Evolutionary conservation across 2,113 vertebrate genomes (phyloP).

Genomic region (Brienomyrus longianalis): DNA sequence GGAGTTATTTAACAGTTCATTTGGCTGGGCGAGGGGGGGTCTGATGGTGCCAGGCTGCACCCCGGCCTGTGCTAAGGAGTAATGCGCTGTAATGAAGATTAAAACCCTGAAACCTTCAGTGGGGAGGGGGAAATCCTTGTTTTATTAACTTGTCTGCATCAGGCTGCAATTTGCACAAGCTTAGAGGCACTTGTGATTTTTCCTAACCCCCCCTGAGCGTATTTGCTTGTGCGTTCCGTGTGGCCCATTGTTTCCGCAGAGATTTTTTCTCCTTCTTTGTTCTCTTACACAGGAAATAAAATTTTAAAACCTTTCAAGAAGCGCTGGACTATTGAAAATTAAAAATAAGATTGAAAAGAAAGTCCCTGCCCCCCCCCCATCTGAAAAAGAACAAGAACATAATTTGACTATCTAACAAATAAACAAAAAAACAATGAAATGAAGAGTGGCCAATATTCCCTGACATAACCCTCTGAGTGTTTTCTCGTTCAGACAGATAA

Average conservation of each 20-base stretch:
- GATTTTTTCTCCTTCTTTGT: not conserved
- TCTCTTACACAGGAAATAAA: slow-evolving; percentile 13
- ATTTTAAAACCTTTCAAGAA: not conserved
- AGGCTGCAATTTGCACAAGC: slow-evolving; percentile 51
- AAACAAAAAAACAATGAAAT: not conserved
- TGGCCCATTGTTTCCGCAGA: slow-evolving; percentile 27
- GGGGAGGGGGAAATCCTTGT: slow-evolving; percentile 61
- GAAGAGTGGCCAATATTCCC: not conserved
- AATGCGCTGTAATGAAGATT: slow-evolving; percentile 99
- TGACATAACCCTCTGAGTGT: not conserved
- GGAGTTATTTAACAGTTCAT: slow-evolving; percentile 79
- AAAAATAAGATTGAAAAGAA: not conserved
- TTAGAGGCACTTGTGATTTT: slow-evolving; percentile 34
- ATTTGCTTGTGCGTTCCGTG: slow-evolving; percentile 31
- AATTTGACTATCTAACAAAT: not conserved
- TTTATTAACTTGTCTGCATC: slow-evolving; percentile 82
- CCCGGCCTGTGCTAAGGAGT: slow-evolving; percentile 70
- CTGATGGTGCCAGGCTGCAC: slow-evolving; percentile 68
- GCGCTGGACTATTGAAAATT: not conserved
- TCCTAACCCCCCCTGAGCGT: slow-evolving; percentile 18
- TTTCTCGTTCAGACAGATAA: not conserved
- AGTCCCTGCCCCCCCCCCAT: not conserved
- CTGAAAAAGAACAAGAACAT: not conserved
- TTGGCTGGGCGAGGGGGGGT: slow-evolving; percentile 68
- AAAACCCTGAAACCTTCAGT: slow-evolving; percentile 86